A percentile compares a stretch with the other conserved stretches of the same genome.
Conservation (phyloP, 2,113 vertebrate genomes). For the Eolophus roseicapilla region DNA sequence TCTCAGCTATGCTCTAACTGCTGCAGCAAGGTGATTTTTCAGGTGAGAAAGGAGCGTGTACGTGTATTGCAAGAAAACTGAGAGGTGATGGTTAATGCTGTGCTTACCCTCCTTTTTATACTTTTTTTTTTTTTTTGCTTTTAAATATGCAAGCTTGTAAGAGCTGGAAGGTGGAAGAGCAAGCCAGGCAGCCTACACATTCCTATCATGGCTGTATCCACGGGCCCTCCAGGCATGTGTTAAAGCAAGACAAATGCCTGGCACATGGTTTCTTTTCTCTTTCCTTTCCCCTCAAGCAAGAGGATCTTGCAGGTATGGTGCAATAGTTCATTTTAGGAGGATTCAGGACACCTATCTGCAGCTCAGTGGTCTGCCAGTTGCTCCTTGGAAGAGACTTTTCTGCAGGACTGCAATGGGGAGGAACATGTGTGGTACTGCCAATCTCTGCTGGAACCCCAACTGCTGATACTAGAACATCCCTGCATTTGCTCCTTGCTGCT, state of each 20-base stretch:
- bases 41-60: neutral
- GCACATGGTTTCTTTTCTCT: neutral
- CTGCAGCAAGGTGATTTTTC: neutral
- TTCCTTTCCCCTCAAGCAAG: neutral
- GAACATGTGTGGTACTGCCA: neutral
- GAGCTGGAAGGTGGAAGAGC: neutral
- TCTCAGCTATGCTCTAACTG: neutral
- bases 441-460: neutral
- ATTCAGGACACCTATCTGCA: neutral
- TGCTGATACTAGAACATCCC: neutral
- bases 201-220: neutral
- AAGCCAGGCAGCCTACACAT: neutral
- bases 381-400: neutral
- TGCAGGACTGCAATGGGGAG: neutral
- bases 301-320: neutral
- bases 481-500: neutral
- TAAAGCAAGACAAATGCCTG: slow-evolving; percentile 10
- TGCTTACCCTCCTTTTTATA: neutral
- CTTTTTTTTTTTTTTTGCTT: neutral
- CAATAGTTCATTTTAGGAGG: neutral
- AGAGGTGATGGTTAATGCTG: neutral
- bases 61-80: neutral
- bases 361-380: neutral
- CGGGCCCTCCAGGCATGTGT: neutral
- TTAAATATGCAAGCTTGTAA: neutral